A percentile compares a stretch with the other conserved stretches of the same genome.
These are phyloP conservation scores for Abrostola tripartita DNA, from an alignment of 2,888 invertebrate species.

Conservation along the genomic window DNA sequence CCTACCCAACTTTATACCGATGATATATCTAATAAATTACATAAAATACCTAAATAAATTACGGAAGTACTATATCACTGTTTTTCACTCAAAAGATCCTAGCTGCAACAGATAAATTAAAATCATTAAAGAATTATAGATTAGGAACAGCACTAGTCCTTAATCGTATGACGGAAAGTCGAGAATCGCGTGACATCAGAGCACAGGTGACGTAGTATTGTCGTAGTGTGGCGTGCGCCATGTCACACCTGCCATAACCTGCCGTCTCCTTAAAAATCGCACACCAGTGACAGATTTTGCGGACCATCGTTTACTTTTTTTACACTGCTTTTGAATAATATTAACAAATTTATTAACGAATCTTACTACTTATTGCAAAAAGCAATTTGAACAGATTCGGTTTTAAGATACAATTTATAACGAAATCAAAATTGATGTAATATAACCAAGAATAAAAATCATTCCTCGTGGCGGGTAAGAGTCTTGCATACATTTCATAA, in stretches of 20 bases:
- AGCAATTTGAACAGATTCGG: no score
- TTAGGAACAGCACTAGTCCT: neutral
- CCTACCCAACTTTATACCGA: no score
- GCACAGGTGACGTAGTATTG: constrained; percentile 37
- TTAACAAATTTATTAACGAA: no score
- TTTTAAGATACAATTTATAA: no score
- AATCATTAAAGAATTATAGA: no score
- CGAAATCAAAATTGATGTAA: neutral
- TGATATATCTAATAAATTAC: no score
- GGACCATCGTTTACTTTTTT: neutral
- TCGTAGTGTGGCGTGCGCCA: constrained; percentile 32
- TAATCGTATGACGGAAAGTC: neutral
- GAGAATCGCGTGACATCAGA: constrained; percentile 18
- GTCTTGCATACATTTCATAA: neutral
- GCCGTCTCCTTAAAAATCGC: constrained; percentile 22
- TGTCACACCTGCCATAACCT: constrained; percentile 40
- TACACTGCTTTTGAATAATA: no score
- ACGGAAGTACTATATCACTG: no score
- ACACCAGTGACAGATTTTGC: constrained; percentile 22
- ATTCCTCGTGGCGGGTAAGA: neutral
- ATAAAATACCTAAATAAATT: no score
- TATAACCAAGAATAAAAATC: neutral
- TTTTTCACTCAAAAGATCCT: no score
- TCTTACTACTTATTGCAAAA: no score
- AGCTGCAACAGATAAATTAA: no score